A percentile compares a stretch with the other conserved stretches of the same genome.
phyloP scores from a whole-genome alignment of 2,888 invertebrate genomes.

The Ormyrus thymus region DNA sequence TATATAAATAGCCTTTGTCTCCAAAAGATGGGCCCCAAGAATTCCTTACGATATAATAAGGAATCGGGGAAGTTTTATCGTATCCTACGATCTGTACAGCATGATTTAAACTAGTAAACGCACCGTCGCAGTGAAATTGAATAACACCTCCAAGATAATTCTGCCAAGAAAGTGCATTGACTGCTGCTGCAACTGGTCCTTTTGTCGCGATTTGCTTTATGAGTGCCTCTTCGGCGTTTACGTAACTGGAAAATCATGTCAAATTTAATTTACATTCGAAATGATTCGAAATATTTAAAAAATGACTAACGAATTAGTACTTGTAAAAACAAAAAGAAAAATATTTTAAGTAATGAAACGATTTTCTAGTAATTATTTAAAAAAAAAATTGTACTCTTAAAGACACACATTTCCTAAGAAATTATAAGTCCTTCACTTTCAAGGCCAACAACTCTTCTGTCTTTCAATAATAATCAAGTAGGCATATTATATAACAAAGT shows the following conservation, averaged over 20 bases:
- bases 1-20: conserved; percentile 84
- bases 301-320: background rate
- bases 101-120: conserved; percentile 81
- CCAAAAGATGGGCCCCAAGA: conserved; percentile 90
- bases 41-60: conserved; percentile 89
- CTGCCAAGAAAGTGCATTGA: conserved; percentile 91
- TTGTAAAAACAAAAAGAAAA: background rate
- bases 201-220: conserved; percentile 79
- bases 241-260: conserved; percentile 76
- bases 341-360: conserved; percentile 5
- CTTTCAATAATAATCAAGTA: conserved; percentile 32
- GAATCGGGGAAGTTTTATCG: conserved; percentile 82
- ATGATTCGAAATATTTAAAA: too few relatives aligned
- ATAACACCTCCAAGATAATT: conserved; percentile 90
- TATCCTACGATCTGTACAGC: conserved; percentile 91
- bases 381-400: conserved; percentile 8
- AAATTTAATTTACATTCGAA: too few relatives aligned
- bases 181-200: conserved; percentile 88
- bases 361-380: background rate
- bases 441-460: conserved; percentile 38
- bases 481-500: conserved; percentile 38
- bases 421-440: conserved; percentile 18
- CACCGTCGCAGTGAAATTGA: conserved; percentile 85
- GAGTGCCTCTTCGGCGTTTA: conserved; percentile 81
- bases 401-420: background rate